Conservation (phyloP, 2,888 invertebrate species). For the Diaphora mendica region DNA sequence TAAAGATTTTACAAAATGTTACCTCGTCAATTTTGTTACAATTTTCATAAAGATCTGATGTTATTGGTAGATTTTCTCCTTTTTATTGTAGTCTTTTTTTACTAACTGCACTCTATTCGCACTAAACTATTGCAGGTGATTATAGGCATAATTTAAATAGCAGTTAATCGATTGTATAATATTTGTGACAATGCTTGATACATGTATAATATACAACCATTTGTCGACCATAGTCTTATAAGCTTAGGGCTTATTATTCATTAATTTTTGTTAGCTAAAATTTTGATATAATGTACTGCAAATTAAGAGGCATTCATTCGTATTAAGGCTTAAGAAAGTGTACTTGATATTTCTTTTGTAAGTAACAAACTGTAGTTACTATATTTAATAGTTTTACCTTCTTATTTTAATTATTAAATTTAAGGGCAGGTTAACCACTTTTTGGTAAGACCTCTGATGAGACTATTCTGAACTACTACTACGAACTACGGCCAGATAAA, state of each 20-base stretch:
- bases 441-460: no score
- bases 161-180: slow-evolving; percentile 1
- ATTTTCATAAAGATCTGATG: neutral
- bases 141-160: neutral
- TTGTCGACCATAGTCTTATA: neutral
- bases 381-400: neutral
- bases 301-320: neutral
- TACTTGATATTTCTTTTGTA: neutral
- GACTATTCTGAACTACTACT: no score
- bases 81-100: neutral
- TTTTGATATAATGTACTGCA: slow-evolving; percentile 7
- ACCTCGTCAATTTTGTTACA: no score
- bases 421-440: neutral
- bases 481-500: no score
- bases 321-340: neutral
- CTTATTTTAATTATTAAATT: neutral
- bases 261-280: slow-evolving; percentile 1
- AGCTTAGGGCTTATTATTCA: slow-evolving; percentile 4
- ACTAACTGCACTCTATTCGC: neutral
- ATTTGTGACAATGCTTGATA: slow-evolving; percentile 6
- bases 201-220: neutral
- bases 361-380: neutral
- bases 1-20: no score
- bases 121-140: neutral
- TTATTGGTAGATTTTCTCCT: neutral